phyloP scores from a whole-genome alignment of 1,140 invertebrate genomes.

The Trigoniulus corallinus region DNA sequence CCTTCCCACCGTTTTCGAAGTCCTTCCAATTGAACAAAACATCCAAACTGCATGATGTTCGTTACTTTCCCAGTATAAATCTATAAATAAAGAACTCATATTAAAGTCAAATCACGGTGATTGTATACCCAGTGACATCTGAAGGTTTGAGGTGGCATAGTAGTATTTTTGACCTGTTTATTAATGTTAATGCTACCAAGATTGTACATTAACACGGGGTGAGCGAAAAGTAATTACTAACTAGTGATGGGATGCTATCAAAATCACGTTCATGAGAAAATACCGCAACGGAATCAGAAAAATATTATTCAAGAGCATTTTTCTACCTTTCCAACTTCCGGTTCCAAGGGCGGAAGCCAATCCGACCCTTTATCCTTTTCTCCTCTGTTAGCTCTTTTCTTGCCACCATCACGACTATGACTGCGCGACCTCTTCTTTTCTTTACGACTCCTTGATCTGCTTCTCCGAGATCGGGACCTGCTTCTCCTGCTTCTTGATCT shows the following conservation, averaged over 20 bases:
- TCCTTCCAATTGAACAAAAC: constrained; percentile 91
- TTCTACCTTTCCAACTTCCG: constrained; percentile 31
- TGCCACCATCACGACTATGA: constrained; percentile 8
- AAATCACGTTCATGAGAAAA: too few relatives aligned
- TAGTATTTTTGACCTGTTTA: too few relatives aligned
- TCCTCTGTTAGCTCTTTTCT: constrained; percentile 12
- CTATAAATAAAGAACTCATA: constrained; percentile 1
- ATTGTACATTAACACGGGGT: too few relatives aligned
- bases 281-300: too few relatives aligned
- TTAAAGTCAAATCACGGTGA: neutral
- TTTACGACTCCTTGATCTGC: neutral
- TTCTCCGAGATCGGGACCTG: constrained; percentile 9
- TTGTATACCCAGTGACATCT: neutral
- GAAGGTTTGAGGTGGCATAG: too few relatives aligned
- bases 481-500: constrained; percentile 13
- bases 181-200: too few relatives aligned
- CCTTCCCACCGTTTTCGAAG: constrained; percentile 77
- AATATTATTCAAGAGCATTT: too few relatives aligned
- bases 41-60: constrained; percentile 92
- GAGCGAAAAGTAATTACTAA: too few relatives aligned
- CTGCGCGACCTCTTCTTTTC: neutral
- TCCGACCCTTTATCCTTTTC: constrained; percentile 21
- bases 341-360: constrained; percentile 33
- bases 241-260: too few relatives aligned
- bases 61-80: constrained; percentile 61